Evolutionary conservation across 2,888 invertebrate species (phyloP).

Genomic region (Polylopha cassiicola): DNA sequence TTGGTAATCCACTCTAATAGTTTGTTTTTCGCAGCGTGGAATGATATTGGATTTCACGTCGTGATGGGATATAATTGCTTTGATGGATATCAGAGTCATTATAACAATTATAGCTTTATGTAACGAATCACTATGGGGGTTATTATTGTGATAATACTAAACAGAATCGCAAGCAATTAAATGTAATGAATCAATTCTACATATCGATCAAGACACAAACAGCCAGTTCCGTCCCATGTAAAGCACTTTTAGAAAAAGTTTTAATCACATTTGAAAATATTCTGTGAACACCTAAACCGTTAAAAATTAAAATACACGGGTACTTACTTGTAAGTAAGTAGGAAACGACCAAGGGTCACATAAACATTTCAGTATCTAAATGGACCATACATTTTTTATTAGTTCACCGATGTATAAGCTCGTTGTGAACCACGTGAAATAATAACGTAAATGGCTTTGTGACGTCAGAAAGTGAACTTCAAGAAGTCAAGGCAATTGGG

Average conservation of each 20-base stretch:
- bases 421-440: slow-evolving; percentile 24
- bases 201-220: neutral
- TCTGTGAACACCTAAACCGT: no score
- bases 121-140: slow-evolving; percentile 3
- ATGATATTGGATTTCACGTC: slow-evolving; percentile 9
- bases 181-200: no score
- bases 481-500: slow-evolving; percentile 27
- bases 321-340: no score
- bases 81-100: slow-evolving; percentile 9
- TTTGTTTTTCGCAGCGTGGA: no score
- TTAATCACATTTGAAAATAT: neutral
- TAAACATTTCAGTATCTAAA: slow-evolving; percentile 12
- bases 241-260: neutral
- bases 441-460: slow-evolving; percentile 13
- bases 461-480: slow-evolving; percentile 25
- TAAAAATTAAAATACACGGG: no score
- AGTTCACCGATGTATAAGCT: slow-evolving; percentile 15
- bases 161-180: no score
- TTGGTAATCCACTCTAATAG: no score
- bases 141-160: slow-evolving; percentile 3
- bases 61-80: neutral
- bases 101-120: slow-evolving; percentile 4
- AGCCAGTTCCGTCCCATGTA: neutral
- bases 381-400: slow-evolving; percentile 10
- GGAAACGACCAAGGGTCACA: slow-evolving; percentile 5